Evolutionary conservation across 2,888 invertebrate genomes (phyloP).

Genomic region (Napeogenes sylphis): DNA sequence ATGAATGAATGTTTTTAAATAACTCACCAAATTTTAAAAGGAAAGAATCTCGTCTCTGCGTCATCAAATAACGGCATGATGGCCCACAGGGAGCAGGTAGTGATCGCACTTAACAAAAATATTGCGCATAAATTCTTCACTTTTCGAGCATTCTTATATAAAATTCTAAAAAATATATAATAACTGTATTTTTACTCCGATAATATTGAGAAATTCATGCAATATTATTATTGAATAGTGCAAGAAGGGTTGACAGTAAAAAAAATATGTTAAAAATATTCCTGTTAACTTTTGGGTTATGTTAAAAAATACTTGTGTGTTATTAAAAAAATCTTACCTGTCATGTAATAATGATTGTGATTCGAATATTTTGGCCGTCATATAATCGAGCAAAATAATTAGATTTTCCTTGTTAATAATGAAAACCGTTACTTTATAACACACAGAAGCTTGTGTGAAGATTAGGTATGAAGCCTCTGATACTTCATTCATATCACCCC

Average conservation of each 20-base stretch:
- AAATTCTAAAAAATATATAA: slow-evolving; percentile 40
- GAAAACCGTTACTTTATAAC: slow-evolving; percentile 58
- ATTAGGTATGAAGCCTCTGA: slow-evolving; percentile 60
- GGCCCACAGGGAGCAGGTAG: slow-evolving; percentile 59
- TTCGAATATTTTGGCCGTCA: slow-evolving; percentile 48
- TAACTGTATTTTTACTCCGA: background rate
- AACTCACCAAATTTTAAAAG: slow-evolving; percentile 64
- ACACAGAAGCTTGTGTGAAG: slow-evolving; percentile 63
- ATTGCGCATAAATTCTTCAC: slow-evolving; percentile 53
- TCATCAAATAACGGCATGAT: slow-evolving; percentile 57
- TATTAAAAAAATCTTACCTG: slow-evolving; percentile 41
- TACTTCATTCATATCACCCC: slow-evolving; percentile 60
- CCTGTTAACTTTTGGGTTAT: too few relatives aligned
- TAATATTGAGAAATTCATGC: background rate
- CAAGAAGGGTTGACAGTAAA: too few relatives aligned
- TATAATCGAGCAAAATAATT: slow-evolving; percentile 41
- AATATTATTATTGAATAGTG: too few relatives aligned
- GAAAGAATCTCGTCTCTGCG: slow-evolving; percentile 50
- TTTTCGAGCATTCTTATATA: slow-evolving; percentile 41
- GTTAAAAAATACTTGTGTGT: background rate
- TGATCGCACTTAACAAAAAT: slow-evolving; percentile 52
- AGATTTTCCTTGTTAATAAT: slow-evolving; percentile 48
- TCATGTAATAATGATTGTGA: slow-evolving; percentile 46
- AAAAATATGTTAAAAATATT: too few relatives aligned
- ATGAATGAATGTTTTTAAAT: background rate